Base-by-base conservation (phyloP, 1,140 invertebrate genomes). In the Bombus huntii region DNA sequence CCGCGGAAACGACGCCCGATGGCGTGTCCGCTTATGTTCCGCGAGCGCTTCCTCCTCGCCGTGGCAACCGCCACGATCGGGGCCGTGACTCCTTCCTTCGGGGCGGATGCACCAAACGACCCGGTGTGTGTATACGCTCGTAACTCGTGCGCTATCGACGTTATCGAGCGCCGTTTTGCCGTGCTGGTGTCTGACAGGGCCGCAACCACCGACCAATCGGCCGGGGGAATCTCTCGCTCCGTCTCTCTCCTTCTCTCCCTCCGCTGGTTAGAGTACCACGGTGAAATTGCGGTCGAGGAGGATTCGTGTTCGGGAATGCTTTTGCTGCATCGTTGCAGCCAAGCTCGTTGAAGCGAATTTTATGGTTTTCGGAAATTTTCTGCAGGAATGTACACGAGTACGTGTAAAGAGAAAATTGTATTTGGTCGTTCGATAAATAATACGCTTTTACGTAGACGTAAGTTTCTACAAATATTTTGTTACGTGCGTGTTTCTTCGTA, bases 131-230 rank as follows among this genome's bases (percentile, higher is more conserved):
- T 42, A 47, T 34, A 66, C 83, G 83, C 57, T 87, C 81, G 81
- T 87, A 81, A 85, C 78, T 81, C 79, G 78, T 59, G 47, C 68
- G 68, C 39, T 86, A 89, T 89, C 87, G 88, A 88, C 87, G 79
- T 86, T 86, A 89, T 89, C 87, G 87, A 86, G 84, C 70, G 76
- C 53, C 25, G 72, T 72, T 87, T 57, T 31, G 47, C 74, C 47
- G 25, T 13, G 74, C 2, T 53, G 57, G 47, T 73, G 34, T 34
- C 68, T n/a, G n/a, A 62, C 84, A 81, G 84, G 84, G 84, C 78
- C 84, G 84, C 84, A 73, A 13, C 47, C 31, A 68, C 10, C 68
- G 25, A 75, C 34, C 57, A 13, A 73, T 71, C 68, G 42, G 28
- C 13, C 18, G 25, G 34, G 62, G 1, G 44, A 53, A 80, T 70